phyloP scores from a whole-genome alignment of 2,113 vertebrate genomes.

The Nannobrachium achirus region DNA sequence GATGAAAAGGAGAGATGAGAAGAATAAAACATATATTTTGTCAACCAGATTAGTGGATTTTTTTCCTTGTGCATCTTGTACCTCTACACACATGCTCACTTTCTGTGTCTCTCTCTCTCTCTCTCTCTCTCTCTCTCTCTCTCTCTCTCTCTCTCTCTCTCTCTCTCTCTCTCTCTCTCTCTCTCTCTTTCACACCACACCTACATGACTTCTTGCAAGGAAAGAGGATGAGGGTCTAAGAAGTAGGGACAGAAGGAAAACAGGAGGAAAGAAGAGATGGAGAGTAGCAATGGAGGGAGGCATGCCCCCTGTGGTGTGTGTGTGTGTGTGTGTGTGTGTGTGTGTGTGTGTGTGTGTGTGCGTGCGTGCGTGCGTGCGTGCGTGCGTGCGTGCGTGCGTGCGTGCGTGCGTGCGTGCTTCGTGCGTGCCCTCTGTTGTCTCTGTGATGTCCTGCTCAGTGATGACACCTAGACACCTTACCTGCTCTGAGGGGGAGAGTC shows the following conservation, averaged over 20 bases:
- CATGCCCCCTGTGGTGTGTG: slow-evolving; percentile 15
- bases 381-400: no score
- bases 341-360: neutral
- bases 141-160: no score
- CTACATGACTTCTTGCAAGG: neutral
- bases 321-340: no score
- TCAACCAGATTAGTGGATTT: no score
- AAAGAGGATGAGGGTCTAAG: slow-evolving; percentile 3
- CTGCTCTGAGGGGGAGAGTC: slow-evolving; percentile 20
- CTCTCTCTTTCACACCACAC: no score
- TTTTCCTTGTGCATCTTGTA: no score
- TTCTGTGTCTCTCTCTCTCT: no score
- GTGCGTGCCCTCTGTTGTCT: slow-evolving; percentile 55
- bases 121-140: no score
- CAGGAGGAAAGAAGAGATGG: neutral
- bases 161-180: no score
- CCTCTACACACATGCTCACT: no score
- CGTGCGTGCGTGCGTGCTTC: neutral
- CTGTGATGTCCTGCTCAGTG: slow-evolving; percentile 41
- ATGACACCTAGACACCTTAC: slow-evolving; percentile 33
- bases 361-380: no score
- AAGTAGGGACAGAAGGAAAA: neutral
- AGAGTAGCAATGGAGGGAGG: neutral
- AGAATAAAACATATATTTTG: neutral
- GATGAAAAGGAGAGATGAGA: slow-evolving; percentile 1